Base-by-base conservation (phyloP, 2,113 vertebrate species). In the Tetraodon nigroviridis region DNA sequence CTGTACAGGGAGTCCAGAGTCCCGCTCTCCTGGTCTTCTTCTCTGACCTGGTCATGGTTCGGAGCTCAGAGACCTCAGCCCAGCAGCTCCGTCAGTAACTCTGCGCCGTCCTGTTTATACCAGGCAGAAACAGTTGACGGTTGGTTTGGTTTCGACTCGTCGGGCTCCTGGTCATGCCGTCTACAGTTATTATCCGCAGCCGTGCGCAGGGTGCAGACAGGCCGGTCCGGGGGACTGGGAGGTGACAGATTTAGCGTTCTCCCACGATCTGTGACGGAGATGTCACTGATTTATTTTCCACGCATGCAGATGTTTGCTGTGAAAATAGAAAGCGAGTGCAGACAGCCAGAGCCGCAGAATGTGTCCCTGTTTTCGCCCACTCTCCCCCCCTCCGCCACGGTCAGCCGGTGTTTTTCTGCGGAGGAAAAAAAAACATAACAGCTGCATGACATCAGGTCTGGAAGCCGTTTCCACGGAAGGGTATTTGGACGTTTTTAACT, bases 381-480 rank as follows among this genome's bases (percentile, higher is more conserved):
- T 66, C 62, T 32, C 8, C 58, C 52, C 50, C 52, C 59, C 55
- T 67, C 17, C 59, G 81, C 75, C 68, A 73, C 76, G 82, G 83
- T 81, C 69, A 67, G 76, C 66, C 46, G 80, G 61, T 89, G 74
- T 90, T 87, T 84, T 81, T 74, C 48, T 79, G 64, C 20, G 41
- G 22, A 50, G 22, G 22, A 20, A 44, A 55, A 61, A 74, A 63
- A 71, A 69, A 74, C 70, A 83, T 65, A 82, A 75, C 89, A 86
- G 82, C 84, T 76, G 85, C 78, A 87, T 89, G 88, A 90, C 84
- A 88, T 90, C 84, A 88, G 73, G 84, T 87, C 89, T 91, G 90
- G 87, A 88, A 90, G 78, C 81, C 83, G 82, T 90, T 89, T 84
- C 59, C 10, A 55, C 79, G 47, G n/a, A 78, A 78, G 81, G 58